Evolutionary conservation across 2,888 invertebrate genomes (phyloP).

Genomic region (Colletes collaris): DNA sequence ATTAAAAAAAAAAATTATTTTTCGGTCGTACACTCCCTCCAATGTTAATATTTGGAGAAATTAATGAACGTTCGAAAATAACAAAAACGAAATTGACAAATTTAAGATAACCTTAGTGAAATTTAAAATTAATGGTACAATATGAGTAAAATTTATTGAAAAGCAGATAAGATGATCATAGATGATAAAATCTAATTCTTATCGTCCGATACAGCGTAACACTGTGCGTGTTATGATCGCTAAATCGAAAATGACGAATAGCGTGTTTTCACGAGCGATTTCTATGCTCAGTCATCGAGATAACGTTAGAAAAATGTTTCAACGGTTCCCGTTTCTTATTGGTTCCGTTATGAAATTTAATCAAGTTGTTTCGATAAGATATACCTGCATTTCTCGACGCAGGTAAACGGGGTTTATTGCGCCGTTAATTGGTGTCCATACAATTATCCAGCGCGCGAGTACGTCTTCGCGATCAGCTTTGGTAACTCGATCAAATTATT

Average conservation of each 20-base stretch:
- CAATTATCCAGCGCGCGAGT: not conserved
- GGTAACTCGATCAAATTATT: not conserved
- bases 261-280: not conserved
- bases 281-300: not conserved
- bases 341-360: not conserved
- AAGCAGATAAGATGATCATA: not conserved
- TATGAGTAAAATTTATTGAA: not conserved
- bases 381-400: not conserved
- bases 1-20: too few species aligned
- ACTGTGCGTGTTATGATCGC: not conserved
- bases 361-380: constrained; percentile 1
- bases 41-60: too few species aligned
- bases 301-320: not conserved
- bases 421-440: constrained; percentile 4
- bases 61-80: too few species aligned
- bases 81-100: too few species aligned
- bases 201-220: not conserved
- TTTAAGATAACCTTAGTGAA: too few species aligned
- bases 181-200: not conserved
- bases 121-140: too few species aligned
- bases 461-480: not conserved
- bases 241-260: not conserved
- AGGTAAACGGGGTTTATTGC: not conserved
- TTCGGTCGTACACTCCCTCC: too few species aligned
- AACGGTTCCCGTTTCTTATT: not conserved